These are phyloP conservation scores for Onchidella celtica DNA, from an alignment of 2,888 invertebrate species.

Conservation along the genomic window DNA sequence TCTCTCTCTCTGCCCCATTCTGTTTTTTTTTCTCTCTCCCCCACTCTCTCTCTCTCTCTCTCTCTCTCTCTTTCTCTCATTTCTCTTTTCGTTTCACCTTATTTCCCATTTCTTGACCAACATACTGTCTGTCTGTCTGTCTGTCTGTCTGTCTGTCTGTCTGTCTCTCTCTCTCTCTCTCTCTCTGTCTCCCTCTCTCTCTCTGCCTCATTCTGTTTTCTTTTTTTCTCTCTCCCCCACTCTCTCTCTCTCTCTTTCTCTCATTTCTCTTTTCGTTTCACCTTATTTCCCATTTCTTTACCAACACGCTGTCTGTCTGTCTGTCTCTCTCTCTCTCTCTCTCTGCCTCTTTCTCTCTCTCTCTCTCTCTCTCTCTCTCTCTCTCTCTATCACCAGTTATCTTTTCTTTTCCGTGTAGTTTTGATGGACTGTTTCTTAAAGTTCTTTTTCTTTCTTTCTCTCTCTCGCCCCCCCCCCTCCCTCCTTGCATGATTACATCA, in stretches of 20 bases:
- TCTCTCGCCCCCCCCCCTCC: background rate
- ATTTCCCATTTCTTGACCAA: background rate
- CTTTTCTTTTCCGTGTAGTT: too few species aligned
- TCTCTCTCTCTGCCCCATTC: background rate
- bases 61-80: conserved; percentile 1
- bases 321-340: background rate
- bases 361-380: conserved; percentile 29
- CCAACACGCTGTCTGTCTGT: background rate
- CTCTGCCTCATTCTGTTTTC: background rate
- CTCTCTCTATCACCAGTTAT: background rate
- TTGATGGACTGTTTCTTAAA: too few species aligned
- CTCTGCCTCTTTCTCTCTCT: background rate
- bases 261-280: too few species aligned
- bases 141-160: conserved; percentile 15
- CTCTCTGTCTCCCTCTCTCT: too few species aligned
- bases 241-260: too few species aligned
- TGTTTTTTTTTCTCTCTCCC: too few species aligned
- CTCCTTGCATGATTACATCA: too few species aligned
- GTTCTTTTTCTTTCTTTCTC: conserved; percentile 9
- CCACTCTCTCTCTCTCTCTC: conserved; percentile 22
- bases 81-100: too few species aligned
- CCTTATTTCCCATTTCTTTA: background rate
- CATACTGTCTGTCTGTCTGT: conserved; percentile 8
- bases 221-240: background rate
- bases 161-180: background rate